Percentiles rank a stretch among this genome's conserved stretches.
Evolutionary conservation across 2,113 vertebrate species (phyloP).

Genomic region (Motacilla tschutschensis): DNA sequence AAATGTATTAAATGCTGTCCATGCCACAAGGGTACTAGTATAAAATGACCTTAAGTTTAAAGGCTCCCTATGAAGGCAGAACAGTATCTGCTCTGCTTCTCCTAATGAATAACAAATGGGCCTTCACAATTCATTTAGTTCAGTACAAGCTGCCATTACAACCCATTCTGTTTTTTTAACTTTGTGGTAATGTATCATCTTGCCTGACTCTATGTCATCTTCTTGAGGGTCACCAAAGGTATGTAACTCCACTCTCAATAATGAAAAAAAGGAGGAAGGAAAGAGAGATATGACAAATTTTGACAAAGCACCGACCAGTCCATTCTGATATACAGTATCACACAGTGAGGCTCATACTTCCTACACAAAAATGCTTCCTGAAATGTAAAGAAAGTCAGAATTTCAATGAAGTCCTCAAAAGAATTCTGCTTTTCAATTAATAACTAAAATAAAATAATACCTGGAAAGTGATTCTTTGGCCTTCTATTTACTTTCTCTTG

Average conservation of each 20-base stretch:
- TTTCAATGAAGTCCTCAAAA: neutral
- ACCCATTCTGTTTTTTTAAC: constrained; percentile 63
- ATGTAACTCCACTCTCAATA: constrained; percentile 47
- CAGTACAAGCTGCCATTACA: constrained; percentile 70
- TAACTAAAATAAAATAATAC: neutral
- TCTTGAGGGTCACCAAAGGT: constrained; percentile 67
- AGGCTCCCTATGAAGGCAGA: constrained; percentile 61
- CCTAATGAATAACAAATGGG: constrained; percentile 81
- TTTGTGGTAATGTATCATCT: constrained; percentile 70
- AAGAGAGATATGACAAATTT: constrained; percentile 45
- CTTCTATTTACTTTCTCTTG: neutral
- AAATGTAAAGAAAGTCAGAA: neutral
- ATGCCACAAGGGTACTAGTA: constrained; percentile 55
- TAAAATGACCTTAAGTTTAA: constrained; percentile 70
- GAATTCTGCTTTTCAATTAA: neutral
- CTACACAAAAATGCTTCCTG: neutral
- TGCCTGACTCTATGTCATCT: constrained; percentile 70
- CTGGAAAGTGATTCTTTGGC: neutral
- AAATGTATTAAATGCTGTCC: constrained; percentile 62
- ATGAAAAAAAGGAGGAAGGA: constrained; percentile 32
- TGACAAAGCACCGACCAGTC: constrained; percentile 3
- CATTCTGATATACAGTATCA: neutral
- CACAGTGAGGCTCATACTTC: neutral
- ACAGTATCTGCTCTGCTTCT: constrained; percentile 63
- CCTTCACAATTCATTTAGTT: constrained; percentile 60